These are phyloP conservation scores for Belgica antarctica DNA, from an alignment of 2,888 invertebrate species.

Conservation along the genomic window DNA sequence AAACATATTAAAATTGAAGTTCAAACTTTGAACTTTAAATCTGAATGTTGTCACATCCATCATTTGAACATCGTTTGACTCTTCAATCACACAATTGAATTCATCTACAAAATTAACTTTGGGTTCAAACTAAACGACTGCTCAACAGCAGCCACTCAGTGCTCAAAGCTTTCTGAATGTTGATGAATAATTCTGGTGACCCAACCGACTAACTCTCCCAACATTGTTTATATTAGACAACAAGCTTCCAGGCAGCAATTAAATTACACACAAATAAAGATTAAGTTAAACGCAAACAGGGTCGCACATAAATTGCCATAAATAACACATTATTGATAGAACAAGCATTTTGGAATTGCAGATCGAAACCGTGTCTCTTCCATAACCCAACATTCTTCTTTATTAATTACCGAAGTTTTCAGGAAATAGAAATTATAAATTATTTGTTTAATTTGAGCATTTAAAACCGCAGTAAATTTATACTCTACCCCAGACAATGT, in stretches of 20 bases:
- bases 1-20: no score
- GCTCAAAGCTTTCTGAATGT: no score
- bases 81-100: no score
- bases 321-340: slow-evolving; percentile 5
- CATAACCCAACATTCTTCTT: neutral
- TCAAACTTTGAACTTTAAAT: no score
- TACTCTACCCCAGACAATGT: neutral
- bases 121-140: no score
- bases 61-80: no score
- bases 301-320: slow-evolving; percentile 24
- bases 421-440: neutral
- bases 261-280: neutral
- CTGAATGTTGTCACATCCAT: no score
- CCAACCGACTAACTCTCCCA: no score
- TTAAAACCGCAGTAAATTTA: neutral
- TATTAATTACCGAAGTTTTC: neutral
- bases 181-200: no score
- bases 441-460: neutral
- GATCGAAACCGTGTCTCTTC: neutral
- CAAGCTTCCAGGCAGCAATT: slow-evolving; percentile 20
- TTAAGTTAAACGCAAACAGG: slow-evolving; percentile 20
- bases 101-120: no score
- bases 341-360: neutral
- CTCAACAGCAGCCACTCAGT: no score
- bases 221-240: neutral